Percentiles rank a stretch among this genome's conserved stretches.
phyloP scores from a whole-genome alignment of 2,113 vertebrate genomes.

The Nesoenas mayeri region DNA sequence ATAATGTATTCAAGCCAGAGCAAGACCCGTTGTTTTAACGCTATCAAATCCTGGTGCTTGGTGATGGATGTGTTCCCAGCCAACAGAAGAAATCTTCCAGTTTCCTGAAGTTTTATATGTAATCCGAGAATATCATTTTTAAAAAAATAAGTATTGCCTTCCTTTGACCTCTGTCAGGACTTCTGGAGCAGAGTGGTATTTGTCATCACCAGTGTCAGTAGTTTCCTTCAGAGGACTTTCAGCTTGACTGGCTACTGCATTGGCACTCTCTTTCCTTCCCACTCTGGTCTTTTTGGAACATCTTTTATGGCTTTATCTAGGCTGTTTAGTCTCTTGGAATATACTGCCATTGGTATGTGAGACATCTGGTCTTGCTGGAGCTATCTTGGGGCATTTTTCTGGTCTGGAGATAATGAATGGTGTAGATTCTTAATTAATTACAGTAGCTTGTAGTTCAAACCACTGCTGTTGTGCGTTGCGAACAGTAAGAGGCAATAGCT shows the following conservation, averaged over 20 bases:
- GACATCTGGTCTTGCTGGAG: neutral
- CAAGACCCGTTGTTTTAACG: neutral
- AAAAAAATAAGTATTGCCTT: neutral
- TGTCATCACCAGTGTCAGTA: neutral
- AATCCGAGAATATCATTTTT: neutral
- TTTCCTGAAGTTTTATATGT: neutral
- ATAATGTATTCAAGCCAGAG: constrained; percentile 15
- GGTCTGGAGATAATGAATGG: neutral
- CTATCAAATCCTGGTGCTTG: neutral
- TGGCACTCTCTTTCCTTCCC: neutral
- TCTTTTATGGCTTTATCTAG: neutral
- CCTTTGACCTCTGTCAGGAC: neutral
- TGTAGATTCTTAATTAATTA: neutral
- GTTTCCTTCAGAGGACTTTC: neutral
- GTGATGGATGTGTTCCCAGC: neutral
- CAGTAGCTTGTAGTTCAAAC: neutral
- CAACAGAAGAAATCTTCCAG: neutral
- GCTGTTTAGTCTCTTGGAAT: neutral
- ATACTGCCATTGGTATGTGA: neutral
- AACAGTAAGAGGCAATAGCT: neutral
- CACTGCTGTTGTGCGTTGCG: neutral
- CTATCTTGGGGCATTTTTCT: neutral
- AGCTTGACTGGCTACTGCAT: neutral
- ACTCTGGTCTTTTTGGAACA: neutral
- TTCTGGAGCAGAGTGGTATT: neutral